Conservation (phyloP, 2,888 invertebrate species). For the Nymphalis polychloros region DNA sequence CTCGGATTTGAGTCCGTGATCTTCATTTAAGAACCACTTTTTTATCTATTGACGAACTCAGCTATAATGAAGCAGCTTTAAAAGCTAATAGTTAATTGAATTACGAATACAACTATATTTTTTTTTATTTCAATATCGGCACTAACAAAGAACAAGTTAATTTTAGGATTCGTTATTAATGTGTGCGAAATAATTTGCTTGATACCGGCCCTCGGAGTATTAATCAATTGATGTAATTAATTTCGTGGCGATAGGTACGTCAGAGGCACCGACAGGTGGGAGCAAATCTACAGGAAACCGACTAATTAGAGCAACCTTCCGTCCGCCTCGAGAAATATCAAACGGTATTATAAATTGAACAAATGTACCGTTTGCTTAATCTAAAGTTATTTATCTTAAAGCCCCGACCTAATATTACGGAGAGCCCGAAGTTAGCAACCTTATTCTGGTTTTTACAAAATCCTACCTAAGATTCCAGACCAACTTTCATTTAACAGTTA, state of each 20-base stretch:
- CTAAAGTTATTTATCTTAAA: constrained; percentile 33
- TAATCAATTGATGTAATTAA: constrained; percentile 78
- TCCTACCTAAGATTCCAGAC: too few species aligned
- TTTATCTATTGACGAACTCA: too few species aligned
- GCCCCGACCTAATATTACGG: constrained; percentile 7
- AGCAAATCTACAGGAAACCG: constrained; percentile 77
- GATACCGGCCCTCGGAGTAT: constrained; percentile 56
- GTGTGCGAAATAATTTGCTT: constrained; percentile 58
- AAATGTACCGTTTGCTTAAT: constrained; percentile 55
- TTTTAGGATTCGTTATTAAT: constrained; percentile 42
- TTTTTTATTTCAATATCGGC: neutral
- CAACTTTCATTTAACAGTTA: too few species aligned
- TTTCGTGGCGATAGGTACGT: constrained; percentile 69
- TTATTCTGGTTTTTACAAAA: neutral
- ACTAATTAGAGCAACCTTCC: constrained; percentile 63
- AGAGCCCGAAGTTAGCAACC: neutral
- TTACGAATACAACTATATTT: neutral
- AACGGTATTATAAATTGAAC: constrained; percentile 52
- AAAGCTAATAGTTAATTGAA: too few species aligned
- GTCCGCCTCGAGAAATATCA: constrained; percentile 47
- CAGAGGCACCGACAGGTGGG: constrained; percentile 73
- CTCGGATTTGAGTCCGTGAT: too few species aligned
- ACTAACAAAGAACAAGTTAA: constrained; percentile 24
- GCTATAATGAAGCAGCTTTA: too few species aligned
- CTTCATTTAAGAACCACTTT: too few species aligned